These are phyloP conservation scores for Lepidurus apus DNA, from an alignment of 1,140 invertebrate genomes.

Conservation along the genomic window DNA sequence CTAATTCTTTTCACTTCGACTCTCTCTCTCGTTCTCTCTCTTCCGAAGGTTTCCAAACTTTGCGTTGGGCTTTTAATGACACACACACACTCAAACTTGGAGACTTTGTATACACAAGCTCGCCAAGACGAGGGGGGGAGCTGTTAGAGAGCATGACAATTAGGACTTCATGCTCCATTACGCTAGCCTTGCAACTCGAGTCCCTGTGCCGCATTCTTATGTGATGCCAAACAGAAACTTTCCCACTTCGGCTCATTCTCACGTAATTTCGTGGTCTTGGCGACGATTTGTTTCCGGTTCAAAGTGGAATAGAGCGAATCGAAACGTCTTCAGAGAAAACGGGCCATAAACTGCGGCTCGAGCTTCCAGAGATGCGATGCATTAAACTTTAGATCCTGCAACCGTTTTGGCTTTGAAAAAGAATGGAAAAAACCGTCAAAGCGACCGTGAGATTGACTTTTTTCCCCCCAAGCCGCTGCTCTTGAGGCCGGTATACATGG, in stretches of 20 bases:
- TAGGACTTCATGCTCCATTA: constrained; percentile 17
- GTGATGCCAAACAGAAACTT: neutral
- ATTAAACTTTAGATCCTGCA: neutral
- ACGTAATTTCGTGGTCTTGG: constrained; percentile 18
- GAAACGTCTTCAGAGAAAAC: neutral
- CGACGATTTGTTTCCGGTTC: constrained; percentile 8
- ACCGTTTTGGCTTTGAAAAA: neutral
- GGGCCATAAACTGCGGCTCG: neutral
- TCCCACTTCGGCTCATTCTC: constrained; percentile 1
- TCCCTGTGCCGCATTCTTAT: neutral
- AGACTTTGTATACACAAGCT: neutral
- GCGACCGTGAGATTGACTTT: constrained; percentile 17
- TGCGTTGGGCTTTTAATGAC: constrained; percentile 1
- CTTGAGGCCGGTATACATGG: constrained; percentile 14
- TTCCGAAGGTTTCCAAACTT: neutral
- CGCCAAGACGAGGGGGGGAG: neutral
- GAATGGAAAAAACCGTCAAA: neutral
- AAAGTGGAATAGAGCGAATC: neutral
- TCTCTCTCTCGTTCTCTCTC: neutral
- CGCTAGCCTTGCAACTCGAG: neutral
- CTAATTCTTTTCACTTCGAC: neutral
- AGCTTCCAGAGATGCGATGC: neutral
- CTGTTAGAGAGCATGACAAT: constrained; percentile 5
- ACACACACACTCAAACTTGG: neutral
- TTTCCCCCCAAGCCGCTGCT: neutral